Evolutionary conservation across 1,140 invertebrate genomes (phyloP).

Genomic region (Lordiphosa collinella): DNA sequence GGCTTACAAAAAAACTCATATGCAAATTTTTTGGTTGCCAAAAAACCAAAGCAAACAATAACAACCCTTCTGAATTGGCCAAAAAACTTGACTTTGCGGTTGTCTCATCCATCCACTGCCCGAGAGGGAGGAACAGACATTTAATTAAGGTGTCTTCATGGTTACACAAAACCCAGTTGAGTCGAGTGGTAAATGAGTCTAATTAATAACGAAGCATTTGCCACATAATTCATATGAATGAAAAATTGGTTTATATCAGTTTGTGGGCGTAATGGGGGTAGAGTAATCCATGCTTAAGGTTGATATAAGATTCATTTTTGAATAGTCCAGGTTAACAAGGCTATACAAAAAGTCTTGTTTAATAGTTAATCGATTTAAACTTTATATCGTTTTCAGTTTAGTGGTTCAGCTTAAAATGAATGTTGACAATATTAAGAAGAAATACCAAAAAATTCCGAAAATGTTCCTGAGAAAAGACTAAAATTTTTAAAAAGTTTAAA

Average conservation of each 20-base stretch:
- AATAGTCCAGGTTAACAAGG: no score
- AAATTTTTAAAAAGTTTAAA: no score
- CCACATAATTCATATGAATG: slow-evolving; percentile 62
- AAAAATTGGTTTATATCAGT: not conserved
- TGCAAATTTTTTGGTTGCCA: slow-evolving; percentile 37
- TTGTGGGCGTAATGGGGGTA: not conserved
- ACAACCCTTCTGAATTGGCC: slow-evolving; percentile 37
- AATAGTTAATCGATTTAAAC: no score
- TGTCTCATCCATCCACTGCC: slow-evolving; percentile 38
- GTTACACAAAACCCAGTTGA: slow-evolving; percentile 44
- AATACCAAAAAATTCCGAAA: no score
- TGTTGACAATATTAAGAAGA: no score
- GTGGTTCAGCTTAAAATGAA: no score
- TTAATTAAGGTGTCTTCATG: slow-evolving; percentile 79
- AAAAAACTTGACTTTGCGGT: slow-evolving; percentile 68
- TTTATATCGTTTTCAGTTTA: no score
- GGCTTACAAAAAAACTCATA: slow-evolving; percentile 40
- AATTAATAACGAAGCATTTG: slow-evolving; percentile 79
- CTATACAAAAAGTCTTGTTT: no score
- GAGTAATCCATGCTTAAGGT: no score
- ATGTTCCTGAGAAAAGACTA: no score
- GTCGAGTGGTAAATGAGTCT: slow-evolving; percentile 74
- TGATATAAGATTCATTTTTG: no score
- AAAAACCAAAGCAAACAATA: slow-evolving; percentile 24
- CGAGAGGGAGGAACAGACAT: slow-evolving; percentile 51